Base-by-base conservation (phyloP, 2,888 invertebrate species). In the Sminthurides aquaticus region DNA sequence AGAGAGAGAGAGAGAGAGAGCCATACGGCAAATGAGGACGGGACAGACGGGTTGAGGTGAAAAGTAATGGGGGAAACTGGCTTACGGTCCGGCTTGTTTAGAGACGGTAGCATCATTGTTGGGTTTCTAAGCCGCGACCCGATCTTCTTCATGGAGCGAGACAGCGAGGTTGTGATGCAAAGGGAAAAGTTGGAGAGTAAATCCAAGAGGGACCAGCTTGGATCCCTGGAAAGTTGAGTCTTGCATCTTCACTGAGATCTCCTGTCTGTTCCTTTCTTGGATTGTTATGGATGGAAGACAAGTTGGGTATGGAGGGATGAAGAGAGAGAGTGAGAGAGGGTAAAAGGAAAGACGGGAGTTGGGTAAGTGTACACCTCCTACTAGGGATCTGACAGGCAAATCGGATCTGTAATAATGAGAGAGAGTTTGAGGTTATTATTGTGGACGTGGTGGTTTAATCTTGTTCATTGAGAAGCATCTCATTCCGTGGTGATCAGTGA, bases 321-420 rank as follows among this genome's bases (percentile, higher is more conserved):
- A n/a, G n/a, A n/a, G n/a, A n/a, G n/a, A n/a, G n/a, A n/a, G n/a
- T n/a, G n/a, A n/a, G n/a, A n/a, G n/a, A n/a, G n/a, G n/a, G n/a
- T n/a, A n/a, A 15, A 15, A 34, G 43, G 43, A 15, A 34, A 34
- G 43, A 34, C 43, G 25, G 27, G 27, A 15, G 18, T 25, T 57
- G 5, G n/a, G 54, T 8, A 57, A 57, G 26, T 57, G 57, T 27
- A 11, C 57, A 27, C 28, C 28, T 29, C 5, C 26, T 20, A 20
- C 26, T 18, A 22, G n/a, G 43, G 48, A 57, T 54, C 56, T 66
- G 66, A 67, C 66, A 67, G 66, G 57, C 66, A 67, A 59, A 49
- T 55, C 66, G 62, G 63, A 67, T 67, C 52, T 59, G 60, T 67
- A 67, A 67, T 67, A 67, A 63, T 67, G 60, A 22, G 54, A 52